phyloP scores from a whole-genome alignment of 2,113 vertebrate genomes.

The Alectura lathami region DNA sequence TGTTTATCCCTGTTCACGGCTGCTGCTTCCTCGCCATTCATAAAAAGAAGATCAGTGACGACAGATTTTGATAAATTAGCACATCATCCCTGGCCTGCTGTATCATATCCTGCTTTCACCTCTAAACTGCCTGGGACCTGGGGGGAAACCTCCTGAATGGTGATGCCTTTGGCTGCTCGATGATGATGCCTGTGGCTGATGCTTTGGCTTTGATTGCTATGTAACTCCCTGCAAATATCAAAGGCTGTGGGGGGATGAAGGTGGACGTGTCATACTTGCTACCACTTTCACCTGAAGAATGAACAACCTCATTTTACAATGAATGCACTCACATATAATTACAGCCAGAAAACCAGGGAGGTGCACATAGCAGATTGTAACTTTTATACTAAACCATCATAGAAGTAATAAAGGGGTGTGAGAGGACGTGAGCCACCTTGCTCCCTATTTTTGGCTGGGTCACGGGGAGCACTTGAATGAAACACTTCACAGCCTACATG shows the following conservation, averaged over 20 bases:
- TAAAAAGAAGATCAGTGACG: background rate
- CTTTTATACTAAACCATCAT: background rate
- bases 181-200: background rate
- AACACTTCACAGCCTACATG: background rate
- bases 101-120: background rate
- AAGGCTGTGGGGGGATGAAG: rapidly evolving
- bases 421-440: background rate
- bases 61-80: background rate
- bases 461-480: background rate
- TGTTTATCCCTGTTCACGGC: conserved; percentile 4
- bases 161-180: background rate
- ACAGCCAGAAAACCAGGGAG: background rate
- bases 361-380: background rate
- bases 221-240: rapidly evolving
- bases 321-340: background rate
- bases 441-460: background rate
- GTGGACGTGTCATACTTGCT: background rate
- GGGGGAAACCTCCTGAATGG: background rate
- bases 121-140: background rate
- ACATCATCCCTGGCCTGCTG: background rate
- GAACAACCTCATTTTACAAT: background rate
- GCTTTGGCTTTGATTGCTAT: background rate
- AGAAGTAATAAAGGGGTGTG: background rate
- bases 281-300: background rate
- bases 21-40: conserved; percentile 2